These are phyloP conservation scores for Proisotoma minuta DNA, from an alignment of 2,888 invertebrate genomes.

Conservation along the genomic window DNA sequence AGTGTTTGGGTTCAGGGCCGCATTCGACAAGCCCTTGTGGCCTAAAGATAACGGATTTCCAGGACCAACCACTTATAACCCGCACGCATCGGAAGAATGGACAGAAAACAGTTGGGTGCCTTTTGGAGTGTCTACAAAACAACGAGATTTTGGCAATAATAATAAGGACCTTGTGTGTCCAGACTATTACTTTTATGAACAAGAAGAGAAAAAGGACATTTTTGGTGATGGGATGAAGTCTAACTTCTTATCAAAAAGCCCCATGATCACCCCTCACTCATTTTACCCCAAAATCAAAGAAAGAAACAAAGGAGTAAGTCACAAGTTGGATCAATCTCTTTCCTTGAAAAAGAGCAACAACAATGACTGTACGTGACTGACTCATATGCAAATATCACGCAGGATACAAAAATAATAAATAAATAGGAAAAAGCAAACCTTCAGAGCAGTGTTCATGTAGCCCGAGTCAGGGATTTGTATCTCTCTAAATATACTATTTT, in stretches of 20 bases:
- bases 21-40: conserved; percentile 29
- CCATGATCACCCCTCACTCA: conserved; percentile 14
- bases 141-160: neutral
- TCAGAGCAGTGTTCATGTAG: too few species aligned
- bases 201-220: neutral
- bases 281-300: conserved; percentile 11
- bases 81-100: conserved; percentile 12
- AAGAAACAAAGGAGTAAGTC: conserved; percentile 16
- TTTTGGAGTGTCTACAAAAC: conserved; percentile 8
- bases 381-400: too few species aligned
- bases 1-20: conserved; percentile 31
- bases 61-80: conserved; percentile 16
- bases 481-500: too few species aligned
- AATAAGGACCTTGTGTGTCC: conserved; percentile 12
- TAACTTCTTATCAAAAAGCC: conserved; percentile 17
- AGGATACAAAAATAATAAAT: too few species aligned
- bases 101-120: conserved; percentile 12
- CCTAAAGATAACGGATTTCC: conserved; percentile 13
- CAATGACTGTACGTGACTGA: too few species aligned
- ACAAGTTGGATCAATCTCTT: conserved; percentile 19
- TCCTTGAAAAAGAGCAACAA: too few species aligned
- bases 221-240: conserved; percentile 2
- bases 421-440: too few species aligned
- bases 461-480: too few species aligned
- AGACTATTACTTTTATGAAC: conserved; percentile 25